Evolutionary conservation across 2,797 vertebrate species (phyloP).

Genomic region (Zalophus californianus): DNA sequence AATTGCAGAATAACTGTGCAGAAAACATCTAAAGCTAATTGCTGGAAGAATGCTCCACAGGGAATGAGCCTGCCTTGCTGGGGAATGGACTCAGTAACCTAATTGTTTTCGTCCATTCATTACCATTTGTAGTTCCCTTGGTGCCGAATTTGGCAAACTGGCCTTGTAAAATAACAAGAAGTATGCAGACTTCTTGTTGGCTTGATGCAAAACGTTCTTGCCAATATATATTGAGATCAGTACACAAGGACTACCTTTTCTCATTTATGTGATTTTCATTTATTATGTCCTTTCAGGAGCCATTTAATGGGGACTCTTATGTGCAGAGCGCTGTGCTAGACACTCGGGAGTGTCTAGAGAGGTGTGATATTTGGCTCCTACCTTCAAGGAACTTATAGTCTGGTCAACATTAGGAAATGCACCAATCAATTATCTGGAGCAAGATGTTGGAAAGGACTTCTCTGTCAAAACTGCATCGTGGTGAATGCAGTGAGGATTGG

Average conservation of each 20-base stretch:
- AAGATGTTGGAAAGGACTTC: background rate
- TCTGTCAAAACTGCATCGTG: background rate
- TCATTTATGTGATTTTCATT: constrained; percentile 7
- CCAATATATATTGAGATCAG: background rate
- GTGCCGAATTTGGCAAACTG: background rate
- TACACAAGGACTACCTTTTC: background rate
- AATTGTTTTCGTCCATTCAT: constrained; percentile 43
- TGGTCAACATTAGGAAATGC: background rate
- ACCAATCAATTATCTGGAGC: background rate
- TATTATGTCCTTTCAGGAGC: background rate
- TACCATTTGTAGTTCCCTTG: constrained; percentile 32
- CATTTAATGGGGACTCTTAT: background rate
- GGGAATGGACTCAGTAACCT: background rate
- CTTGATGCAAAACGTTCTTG: background rate
- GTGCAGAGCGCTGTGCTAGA: background rate
- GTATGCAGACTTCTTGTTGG: background rate
- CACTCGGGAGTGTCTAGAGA: background rate
- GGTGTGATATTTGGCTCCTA: background rate
- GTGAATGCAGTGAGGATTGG: background rate
- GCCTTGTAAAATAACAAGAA: constrained; percentile 50
- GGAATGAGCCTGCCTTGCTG: background rate
- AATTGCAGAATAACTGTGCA: background rate
- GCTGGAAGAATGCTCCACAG: background rate
- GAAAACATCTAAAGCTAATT: constrained; percentile 13
- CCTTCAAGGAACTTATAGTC: constrained; percentile 3